Percentiles rank a stretch among this genome's conserved stretches.
Evolutionary conservation across 2,113 vertebrate species (phyloP).

Genomic region (Tyrannus savana): DNA sequence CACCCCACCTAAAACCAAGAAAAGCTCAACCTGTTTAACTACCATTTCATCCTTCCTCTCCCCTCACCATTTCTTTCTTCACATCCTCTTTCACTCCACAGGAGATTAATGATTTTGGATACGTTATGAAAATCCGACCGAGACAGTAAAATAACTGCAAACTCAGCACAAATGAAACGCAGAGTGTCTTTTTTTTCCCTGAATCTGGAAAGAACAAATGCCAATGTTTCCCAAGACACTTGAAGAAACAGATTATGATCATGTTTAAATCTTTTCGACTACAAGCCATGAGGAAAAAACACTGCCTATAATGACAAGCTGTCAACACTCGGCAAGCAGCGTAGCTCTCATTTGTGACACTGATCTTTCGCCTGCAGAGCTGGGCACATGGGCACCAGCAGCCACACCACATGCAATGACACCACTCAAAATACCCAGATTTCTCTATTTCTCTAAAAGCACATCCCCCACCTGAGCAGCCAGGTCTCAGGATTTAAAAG

Average conservation of each 20-base stretch:
- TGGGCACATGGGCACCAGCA: background rate
- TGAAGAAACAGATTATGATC: background rate
- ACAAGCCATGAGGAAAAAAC: background rate
- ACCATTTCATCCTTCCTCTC: background rate
- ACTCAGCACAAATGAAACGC: background rate
- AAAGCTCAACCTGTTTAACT: background rate
- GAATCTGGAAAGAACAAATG: background rate
- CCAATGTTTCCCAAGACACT: rapidly evolving
- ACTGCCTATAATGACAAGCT: background rate
- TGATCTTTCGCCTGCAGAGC: background rate
- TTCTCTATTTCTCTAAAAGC: background rate
- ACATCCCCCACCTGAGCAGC: background rate
- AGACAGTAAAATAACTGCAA: background rate
- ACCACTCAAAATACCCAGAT: background rate
- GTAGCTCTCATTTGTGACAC: background rate
- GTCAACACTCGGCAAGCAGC: background rate
- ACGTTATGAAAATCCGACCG: rapidly evolving
- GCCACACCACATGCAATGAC: background rate
- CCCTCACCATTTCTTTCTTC: background rate
- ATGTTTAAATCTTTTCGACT: background rate
- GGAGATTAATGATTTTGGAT: background rate
- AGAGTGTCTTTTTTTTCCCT: background rate
- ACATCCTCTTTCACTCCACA: background rate
- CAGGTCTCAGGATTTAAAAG: background rate
- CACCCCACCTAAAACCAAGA: background rate